A percentile compares a stretch with the other conserved stretches of the same genome.
Evolutionary conservation across 2,797 vertebrate species (phyloP).

Genomic region (Cygnus olor): DNA sequence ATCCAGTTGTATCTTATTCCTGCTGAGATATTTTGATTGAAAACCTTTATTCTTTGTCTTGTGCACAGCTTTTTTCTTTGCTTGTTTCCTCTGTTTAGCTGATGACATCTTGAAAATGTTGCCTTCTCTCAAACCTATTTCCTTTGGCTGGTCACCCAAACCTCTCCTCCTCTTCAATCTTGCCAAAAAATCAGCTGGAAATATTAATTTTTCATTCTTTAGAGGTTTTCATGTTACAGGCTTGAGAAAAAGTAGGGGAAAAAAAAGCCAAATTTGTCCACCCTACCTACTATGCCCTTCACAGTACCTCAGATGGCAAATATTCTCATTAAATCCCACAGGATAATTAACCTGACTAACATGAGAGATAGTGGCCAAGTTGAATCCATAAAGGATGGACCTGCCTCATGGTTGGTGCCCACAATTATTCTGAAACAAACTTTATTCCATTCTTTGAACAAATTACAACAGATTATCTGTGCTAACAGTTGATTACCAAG

Average conservation of each 20-base stretch:
- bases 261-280: neutral
- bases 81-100: neutral
- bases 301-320: neutral
- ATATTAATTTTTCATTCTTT: neutral
- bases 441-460: neutral
- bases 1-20: neutral
- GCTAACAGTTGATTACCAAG: neutral
- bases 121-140: neutral
- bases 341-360: neutral
- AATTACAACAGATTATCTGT: neutral
- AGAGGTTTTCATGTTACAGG: neutral
- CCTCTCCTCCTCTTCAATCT: neutral
- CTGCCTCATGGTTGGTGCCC: neutral
- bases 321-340: neutral
- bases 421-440: neutral
- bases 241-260: accelerated
- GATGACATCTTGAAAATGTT: neutral
- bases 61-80: too few species aligned
- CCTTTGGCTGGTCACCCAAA: neutral
- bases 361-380: neutral
- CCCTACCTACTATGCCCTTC: neutral
- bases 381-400: neutral
- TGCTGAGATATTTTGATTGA: neutral
- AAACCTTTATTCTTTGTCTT: neutral
- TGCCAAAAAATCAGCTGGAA: neutral